Conservation (phyloP, 1,140 invertebrate species). For the Tenebrio molitor region DNA sequence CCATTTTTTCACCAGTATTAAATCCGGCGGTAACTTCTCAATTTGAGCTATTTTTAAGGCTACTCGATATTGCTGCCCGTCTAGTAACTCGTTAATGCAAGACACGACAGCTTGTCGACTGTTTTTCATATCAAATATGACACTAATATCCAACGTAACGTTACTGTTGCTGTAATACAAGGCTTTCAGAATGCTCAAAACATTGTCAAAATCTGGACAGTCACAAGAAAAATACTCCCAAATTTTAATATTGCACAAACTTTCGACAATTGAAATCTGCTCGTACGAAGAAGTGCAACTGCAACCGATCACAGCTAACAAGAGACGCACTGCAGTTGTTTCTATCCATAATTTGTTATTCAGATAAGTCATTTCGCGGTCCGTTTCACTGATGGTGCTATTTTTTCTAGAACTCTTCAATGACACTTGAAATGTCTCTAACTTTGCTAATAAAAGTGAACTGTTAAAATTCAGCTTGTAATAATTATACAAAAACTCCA, state of each 20-base stretch:
- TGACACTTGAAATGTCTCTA: constrained; percentile 54
- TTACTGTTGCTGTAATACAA: constrained; percentile 61
- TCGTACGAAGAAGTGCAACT: constrained; percentile 70
- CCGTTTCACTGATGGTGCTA: constrained; percentile 58
- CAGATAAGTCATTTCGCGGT: constrained; percentile 62
- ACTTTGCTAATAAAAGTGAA: constrained; percentile 50
- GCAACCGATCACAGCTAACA: constrained; percentile 69
- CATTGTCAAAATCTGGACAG: constrained; percentile 68
- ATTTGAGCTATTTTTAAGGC: constrained; percentile 72
- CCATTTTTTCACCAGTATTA: constrained; percentile 71
- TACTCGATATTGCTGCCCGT: constrained; percentile 68
- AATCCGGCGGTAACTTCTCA: constrained; percentile 67
- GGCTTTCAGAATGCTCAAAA: constrained; percentile 70
- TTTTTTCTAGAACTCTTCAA: constrained; percentile 56
- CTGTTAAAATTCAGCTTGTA: constrained; percentile 60
- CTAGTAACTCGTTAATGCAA: constrained; percentile 70
- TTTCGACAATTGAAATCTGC: constrained; percentile 64
- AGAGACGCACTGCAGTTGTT: constrained; percentile 69
- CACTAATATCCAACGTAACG: constrained; percentile 64
- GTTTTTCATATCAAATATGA: constrained; percentile 60
- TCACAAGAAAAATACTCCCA: constrained; percentile 68
- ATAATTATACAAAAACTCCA: constrained; percentile 67
- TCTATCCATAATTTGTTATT: constrained; percentile 70
- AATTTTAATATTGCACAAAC: constrained; percentile 51
- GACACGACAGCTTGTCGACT: constrained; percentile 64